Evolutionary conservation across 92 coral and sea anemone species (phyloP).

Genomic region (Micromussa lordhowensis): DNA sequence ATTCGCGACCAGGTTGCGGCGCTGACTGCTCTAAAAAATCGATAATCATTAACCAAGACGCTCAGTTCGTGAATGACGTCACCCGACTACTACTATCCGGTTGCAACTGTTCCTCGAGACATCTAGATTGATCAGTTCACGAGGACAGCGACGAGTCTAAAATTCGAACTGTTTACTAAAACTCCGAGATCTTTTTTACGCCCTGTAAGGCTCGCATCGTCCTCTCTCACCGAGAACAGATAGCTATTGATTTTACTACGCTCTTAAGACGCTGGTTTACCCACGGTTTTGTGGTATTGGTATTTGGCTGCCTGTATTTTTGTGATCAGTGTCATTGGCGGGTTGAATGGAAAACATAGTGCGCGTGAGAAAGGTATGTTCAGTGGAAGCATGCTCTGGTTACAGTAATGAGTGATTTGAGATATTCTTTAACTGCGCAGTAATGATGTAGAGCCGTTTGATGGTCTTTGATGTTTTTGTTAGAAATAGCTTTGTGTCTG

Average conservation of each 20-base stretch:
- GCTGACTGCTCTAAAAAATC: too few species aligned
- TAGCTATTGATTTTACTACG: not conserved
- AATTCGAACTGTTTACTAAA: not conserved
- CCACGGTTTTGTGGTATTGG: not conserved
- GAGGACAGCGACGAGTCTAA: not conserved
- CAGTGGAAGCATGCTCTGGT: not conserved
- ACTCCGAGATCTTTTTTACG: too few species aligned
- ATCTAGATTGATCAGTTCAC: not conserved
- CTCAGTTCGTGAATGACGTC: conserved; percentile 21
- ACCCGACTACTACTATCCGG: conserved; percentile 1
- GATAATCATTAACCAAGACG: not conserved
- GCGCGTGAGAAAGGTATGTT: conserved; percentile 26
- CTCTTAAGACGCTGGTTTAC: not conserved
- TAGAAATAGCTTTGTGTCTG: not conserved
- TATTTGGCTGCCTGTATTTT: not conserved
- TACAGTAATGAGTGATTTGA: too few species aligned
- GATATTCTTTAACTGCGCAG: not conserved
- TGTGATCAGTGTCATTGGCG: not conserved
- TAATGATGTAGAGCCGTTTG: not conserved
- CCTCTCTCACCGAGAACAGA: not conserved
- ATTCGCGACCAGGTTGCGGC: too few species aligned
- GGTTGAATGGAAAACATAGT: conserved; percentile 15
- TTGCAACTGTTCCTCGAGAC: not conserved
- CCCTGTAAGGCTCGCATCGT: not conserved
- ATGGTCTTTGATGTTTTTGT: not conserved